Conservation (phyloP, 2,113 vertebrate species). For the Sterna hirundo region DNA sequence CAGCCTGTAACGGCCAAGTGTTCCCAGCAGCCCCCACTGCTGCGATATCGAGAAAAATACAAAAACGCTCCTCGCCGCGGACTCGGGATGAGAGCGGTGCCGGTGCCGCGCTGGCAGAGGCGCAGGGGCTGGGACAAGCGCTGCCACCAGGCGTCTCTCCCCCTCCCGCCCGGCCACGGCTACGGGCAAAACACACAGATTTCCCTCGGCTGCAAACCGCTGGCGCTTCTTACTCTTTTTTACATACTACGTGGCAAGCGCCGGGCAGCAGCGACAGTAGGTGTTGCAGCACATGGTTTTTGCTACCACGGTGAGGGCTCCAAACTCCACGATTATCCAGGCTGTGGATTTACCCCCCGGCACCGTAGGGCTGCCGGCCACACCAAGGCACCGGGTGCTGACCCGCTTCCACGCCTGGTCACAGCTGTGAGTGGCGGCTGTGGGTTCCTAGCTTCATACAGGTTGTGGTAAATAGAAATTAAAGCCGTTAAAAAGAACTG, state of each 20-base stretch:
- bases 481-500: not conserved
- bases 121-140: accelerated
- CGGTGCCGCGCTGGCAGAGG: accelerated
- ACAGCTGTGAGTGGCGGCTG: not conserved
- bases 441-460: accelerated
- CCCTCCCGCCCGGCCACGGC: not conserved
- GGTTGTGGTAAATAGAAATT: not conserved
- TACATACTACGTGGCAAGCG: accelerated
- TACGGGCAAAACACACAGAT: accelerated
- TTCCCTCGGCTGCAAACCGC: accelerated
- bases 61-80: accelerated
- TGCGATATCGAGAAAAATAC: not conserved
- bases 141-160: not conserved
- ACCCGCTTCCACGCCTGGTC: accelerated
- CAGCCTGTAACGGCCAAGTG: too few species aligned
- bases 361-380: not conserved
- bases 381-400: not conserved
- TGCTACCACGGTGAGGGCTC: not conserved
- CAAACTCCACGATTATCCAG: accelerated
- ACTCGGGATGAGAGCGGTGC: accelerated
- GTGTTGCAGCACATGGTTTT: accelerated
- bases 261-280: not conserved
- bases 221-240: accelerated
- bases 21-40: not conserved
- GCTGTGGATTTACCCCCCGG: not conserved